Conservation (phyloP, 2,888 invertebrate genomes). For the Acholoe squamosa region DNA sequence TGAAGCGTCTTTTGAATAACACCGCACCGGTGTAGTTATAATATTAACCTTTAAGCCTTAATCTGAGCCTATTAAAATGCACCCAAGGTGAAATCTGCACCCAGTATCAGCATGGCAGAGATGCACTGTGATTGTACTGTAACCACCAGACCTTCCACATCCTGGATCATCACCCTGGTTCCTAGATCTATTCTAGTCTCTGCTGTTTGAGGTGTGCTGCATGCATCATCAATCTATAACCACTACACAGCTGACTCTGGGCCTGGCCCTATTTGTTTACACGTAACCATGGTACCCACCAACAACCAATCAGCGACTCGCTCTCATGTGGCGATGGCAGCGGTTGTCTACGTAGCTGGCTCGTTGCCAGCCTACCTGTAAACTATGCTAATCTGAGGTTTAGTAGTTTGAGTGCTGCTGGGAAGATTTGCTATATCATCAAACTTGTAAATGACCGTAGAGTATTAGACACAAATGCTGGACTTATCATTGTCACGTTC, state of each 20-base stretch:
- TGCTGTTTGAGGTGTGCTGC: background rate
- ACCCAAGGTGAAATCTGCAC: too few species aligned
- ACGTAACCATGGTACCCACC: conserved; percentile 3
- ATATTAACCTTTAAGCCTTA: too few species aligned
- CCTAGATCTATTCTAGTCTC: conserved; percentile 18
- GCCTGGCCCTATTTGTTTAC: conserved; percentile 39
- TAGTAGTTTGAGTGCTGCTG: background rate
- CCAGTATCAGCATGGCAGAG: too few species aligned
- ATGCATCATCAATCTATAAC: background rate
- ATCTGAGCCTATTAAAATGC: too few species aligned
- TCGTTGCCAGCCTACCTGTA: conserved; percentile 21
- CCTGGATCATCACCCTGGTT: background rate
- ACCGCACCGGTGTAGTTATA: too few species aligned
- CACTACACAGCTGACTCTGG: conserved; percentile 13
- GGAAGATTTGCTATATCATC: too few species aligned
- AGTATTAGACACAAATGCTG: too few species aligned
- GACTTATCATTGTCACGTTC: too few species aligned
- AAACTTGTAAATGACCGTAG: too few species aligned
- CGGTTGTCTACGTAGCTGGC: conserved; percentile 27
- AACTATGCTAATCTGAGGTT: conserved; percentile 4
- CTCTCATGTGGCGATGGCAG: background rate
- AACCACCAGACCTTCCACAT: background rate
- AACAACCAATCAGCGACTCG: conserved; percentile 6
- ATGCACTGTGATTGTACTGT: too few species aligned
- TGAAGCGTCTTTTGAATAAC: too few species aligned